Evolutionary conservation across 2,888 invertebrate genomes (phyloP), one percentile per base, ranked within the genome.

Genomic region (Furcula furcula): DNA sequence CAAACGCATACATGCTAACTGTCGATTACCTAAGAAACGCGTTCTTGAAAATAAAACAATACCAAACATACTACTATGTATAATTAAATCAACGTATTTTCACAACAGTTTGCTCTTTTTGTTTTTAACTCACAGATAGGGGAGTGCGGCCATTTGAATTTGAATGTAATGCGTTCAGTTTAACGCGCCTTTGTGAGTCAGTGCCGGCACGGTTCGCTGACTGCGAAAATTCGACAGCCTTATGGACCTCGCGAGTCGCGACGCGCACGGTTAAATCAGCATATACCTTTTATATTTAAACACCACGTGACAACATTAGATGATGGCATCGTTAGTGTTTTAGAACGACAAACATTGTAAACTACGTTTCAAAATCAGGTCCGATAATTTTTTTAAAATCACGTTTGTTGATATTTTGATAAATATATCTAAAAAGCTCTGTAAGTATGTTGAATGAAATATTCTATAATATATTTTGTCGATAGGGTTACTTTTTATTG

Each of bases 151-250:
- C 51, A 68, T 74, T 72, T 67, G 60, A 71, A 72, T 74, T 68
- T 66, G 63, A 68, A 72, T 70, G 66, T 65, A 61, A 69, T 52
- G 65, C 65, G 75, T 65, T 64, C 67, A 65, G 75, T 77, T 76
- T 71, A 73, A 65, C 67, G 68, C 68, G 71, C 69, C 69, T 73
- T 76, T 76, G 77, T 84, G 81, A 81, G 68, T 81, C 79, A 79
- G 70, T 60, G 58, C 46, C 57, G 61, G 55, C 68, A 80, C 73
- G 86, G 77, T 83, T 72, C 64, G 84, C 66, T 82, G 83, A 45
- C 66, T 79, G 78, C 75, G 77, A 83, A 85, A 84, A 85, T 82
- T 79, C 62, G 71, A 75, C 65, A 67, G 68, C 73, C 55, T 65
- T 43, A 49, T 42, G 31, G 48, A 58, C 44, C 58, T 63, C 58